phyloP scores from a whole-genome alignment of 2,888 invertebrate genomes.

The Urechis unicinctus region DNA sequence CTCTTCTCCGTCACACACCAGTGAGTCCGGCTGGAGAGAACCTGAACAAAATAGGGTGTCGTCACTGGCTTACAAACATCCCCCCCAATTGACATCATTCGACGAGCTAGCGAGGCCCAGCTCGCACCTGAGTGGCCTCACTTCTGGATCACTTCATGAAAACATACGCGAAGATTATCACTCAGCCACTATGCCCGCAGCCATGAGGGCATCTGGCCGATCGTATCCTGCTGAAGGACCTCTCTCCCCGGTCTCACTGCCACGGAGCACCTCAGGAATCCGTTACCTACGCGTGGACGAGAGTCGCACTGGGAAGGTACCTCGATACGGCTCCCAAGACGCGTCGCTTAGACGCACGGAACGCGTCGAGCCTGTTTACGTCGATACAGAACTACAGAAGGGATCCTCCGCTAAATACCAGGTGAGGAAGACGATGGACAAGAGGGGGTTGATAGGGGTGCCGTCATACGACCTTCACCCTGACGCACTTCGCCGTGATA shows the following conservation, averaged over 20 bases:
- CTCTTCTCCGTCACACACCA: no score
- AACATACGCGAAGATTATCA: no score
- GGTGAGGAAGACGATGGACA: neutral
- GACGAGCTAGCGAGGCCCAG: no score
- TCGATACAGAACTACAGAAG: neutral
- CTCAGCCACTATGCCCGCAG: neutral
- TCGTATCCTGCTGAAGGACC: neutral
- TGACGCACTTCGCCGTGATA: neutral
- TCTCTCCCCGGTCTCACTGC: neutral
- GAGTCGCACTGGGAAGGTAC: neutral
- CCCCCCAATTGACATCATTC: no score
- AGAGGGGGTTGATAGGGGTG: no score
- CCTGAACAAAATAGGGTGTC: no score
- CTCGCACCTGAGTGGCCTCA: no score
- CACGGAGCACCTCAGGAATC: neutral
- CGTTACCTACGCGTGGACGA: constrained; percentile 12
- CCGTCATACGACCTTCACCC: neutral
- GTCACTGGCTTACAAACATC: no score
- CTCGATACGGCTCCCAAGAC: neutral
- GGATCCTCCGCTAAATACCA: neutral
- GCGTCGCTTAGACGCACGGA: neutral
- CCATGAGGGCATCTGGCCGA: neutral
- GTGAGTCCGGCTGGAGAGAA: no score
- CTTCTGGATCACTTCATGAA: no score
- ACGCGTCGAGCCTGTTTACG: neutral